Base-by-base conservation (phyloP, 2,888 invertebrate genomes). In the Andrena praecox region DNA sequence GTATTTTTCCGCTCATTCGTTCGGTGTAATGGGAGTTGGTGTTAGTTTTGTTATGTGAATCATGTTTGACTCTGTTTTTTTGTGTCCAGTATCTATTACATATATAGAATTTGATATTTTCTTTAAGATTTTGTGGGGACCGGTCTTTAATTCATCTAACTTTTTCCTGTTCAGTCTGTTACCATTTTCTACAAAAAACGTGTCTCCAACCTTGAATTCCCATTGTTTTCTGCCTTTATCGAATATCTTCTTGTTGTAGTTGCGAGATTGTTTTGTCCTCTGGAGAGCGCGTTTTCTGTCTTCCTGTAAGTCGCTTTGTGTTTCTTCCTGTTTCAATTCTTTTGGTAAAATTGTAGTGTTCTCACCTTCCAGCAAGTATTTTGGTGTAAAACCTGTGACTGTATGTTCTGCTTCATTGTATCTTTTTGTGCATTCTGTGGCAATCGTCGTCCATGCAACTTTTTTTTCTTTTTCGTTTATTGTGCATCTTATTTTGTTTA, bases 61-160 rank as follows among this genome's bases (percentile, higher is more conserved):
- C 31, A 72, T 42, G 27, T 72, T 72, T 72, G 72, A 72, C 29
- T 72, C 63, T 27, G 50, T 33, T 72, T 72, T 72, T 62, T 52
- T 72, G 54, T 63, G 72, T 63, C 72, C 72, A 12, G 72, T 72
- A 33, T 72, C 63, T 42, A 72, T 64, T 72, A n/a, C 24, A 29
- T 71, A 71, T 60, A 71, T 71, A 35, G 62, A 71, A 60, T 62
- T 60, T 29, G 70, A 71, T 59, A 70, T 70, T 70, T 70, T 70
- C 31, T 70, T 59, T 8, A 70, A 70, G 29, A 70, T 70, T 59
- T 70, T 59, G 60, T 59, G 60, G 2, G 54, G 54, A 54, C 24
- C 54, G 48, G 27, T 70, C 35, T 48, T 59, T 8, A 70, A n/a
- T 31, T 70, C 70, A 42, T 70, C 56, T 59, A 56, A 24, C 56